Evolutionary conservation across 2,888 invertebrate genomes (phyloP).

Genomic region (Agrotis segetum): DNA sequence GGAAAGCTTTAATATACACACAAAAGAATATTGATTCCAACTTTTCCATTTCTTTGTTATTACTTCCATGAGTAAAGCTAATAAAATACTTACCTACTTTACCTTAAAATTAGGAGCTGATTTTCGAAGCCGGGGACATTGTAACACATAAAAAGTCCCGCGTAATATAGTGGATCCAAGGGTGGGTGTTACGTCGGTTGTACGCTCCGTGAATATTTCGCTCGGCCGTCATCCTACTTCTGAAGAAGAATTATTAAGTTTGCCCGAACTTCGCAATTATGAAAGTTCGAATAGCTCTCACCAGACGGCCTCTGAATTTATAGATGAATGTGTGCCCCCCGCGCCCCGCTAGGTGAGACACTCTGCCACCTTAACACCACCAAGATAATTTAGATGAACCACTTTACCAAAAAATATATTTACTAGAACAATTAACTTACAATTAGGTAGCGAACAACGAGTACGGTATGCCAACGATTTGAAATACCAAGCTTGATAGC

Average conservation of each 20-base stretch:
- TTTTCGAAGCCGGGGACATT: slow-evolving; percentile 77
- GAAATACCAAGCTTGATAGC: slow-evolving; percentile 48
- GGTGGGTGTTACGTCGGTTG: slow-evolving; percentile 80
- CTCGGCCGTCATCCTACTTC: slow-evolving; percentile 89
- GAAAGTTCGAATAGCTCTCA: slow-evolving; percentile 91
- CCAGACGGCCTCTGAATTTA: slow-evolving; percentile 90
- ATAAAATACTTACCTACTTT: slow-evolving; percentile 73
- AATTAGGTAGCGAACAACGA: slow-evolving; percentile 38
- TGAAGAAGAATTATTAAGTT: slow-evolving; percentile 91
- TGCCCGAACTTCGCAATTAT: slow-evolving; percentile 90
- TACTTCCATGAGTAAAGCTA: slow-evolving; percentile 73
- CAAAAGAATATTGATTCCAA: slow-evolving; percentile 68
- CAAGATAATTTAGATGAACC: slow-evolving; percentile 56
- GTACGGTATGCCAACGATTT: slow-evolving; percentile 42
- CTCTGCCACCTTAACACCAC: slow-evolving; percentile 44
- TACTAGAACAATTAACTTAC: slow-evolving; percentile 42
- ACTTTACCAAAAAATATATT: slow-evolving; percentile 49
- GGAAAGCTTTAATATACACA: slow-evolving; percentile 50
- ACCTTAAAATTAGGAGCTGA: slow-evolving; percentile 75
- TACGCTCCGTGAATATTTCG: slow-evolving; percentile 90
- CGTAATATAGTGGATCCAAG: slow-evolving; percentile 84
- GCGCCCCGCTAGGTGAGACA: slow-evolving; percentile 74
- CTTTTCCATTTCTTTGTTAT: slow-evolving; percentile 71
- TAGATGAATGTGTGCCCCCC: slow-evolving; percentile 88
- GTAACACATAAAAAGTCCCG: slow-evolving; percentile 81